Base-by-base conservation (phyloP, 2,888 invertebrate genomes). In the Periphyllus acericola region DNA sequence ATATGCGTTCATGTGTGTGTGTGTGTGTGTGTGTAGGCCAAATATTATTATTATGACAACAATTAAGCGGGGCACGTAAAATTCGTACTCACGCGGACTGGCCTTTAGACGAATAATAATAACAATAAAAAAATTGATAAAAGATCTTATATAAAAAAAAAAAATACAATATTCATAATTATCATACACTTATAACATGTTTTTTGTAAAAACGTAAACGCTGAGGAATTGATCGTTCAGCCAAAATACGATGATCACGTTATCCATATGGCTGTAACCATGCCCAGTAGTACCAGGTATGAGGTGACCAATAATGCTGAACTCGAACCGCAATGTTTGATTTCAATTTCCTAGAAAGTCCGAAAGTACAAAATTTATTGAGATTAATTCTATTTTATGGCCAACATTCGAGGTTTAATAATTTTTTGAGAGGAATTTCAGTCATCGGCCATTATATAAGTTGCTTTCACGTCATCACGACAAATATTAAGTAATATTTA, bases 311-410 rank as follows among this genome's bases (percentile, higher is more conserved):
- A 87, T 86, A 90, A 89, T 83, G 90, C 90, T 85, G 91, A 90
- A 90, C 93, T 93, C 5, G 91, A 91, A 89, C 94, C 94, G 91
- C 94, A 94, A 52, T 94, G 93, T 90, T 93, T 93, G 90, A 94
- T 94, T 91, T 94, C 94, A 90, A 93, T 94, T 92, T 94, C 94
- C 94, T 94, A 91, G 60, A 92, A 91, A 89, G 84, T 72, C 36
- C 52, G 60, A 92, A 91, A 89, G 84, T 72, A 52, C 52, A 25
- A 84, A 68, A 83, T 66, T 80, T 46, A 46, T 46, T 46, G 14
- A 46, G 3, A 46, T 46, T 2, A 14, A 46, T 46, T 46, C 46
- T 46, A 46, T 14, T 1, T 11, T 11, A 46, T 46, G 46, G 46
- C 14, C 46, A 46, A 46, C 9, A 46, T 46, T 9, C 11, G 4